Evolutionary conservation across 2,888 invertebrate genomes (phyloP).

Genomic region (Heliconius cydno): DNA sequence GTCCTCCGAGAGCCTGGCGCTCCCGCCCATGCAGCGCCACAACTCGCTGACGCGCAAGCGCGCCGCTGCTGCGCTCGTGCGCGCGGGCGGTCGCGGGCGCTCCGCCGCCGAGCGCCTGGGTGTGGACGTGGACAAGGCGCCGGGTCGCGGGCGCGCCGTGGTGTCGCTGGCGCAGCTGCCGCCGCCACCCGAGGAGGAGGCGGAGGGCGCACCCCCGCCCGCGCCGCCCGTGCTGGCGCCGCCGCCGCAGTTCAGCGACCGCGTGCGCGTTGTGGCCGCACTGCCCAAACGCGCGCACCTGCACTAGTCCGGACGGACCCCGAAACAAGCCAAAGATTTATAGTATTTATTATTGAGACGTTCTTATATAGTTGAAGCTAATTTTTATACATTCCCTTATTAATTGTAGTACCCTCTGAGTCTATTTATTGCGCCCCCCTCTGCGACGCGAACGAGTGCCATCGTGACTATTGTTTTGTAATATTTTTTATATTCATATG

Average conservation of each 20-base stretch:
- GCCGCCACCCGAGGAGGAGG: conserved; percentile 77
- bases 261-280: conserved; percentile 92
- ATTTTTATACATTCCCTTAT: conserved; percentile 77
- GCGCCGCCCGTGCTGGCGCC: conserved; percentile 89
- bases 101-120: conserved; percentile 78
- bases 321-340: conserved; percentile 81
- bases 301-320: conserved; percentile 67
- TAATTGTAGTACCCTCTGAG: conserved; percentile 49
- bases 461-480: conserved; percentile 77
- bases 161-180: conserved; percentile 79
- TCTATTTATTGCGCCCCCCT: conserved; percentile 36
- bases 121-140: conserved; percentile 80
- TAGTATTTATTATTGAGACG: conserved; percentile 80
- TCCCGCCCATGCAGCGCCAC: conserved; percentile 82
- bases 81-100: conserved; percentile 57
- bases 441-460: conserved; percentile 81
- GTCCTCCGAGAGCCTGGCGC: conserved; percentile 74
- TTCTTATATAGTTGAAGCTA: conserved; percentile 71
- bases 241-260: conserved; percentile 95
- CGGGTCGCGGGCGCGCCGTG: conserved; percentile 90
- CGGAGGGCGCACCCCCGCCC: conserved; percentile 70
- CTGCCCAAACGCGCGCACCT: conserved; percentile 88
- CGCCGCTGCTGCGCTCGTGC: conserved; percentile 79
- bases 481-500: conserved; percentile 77
- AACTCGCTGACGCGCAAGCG: conserved; percentile 85